Evolutionary conservation across 2,888 invertebrate genomes (phyloP).

Genomic region (Ferdinandea cuprea): DNA sequence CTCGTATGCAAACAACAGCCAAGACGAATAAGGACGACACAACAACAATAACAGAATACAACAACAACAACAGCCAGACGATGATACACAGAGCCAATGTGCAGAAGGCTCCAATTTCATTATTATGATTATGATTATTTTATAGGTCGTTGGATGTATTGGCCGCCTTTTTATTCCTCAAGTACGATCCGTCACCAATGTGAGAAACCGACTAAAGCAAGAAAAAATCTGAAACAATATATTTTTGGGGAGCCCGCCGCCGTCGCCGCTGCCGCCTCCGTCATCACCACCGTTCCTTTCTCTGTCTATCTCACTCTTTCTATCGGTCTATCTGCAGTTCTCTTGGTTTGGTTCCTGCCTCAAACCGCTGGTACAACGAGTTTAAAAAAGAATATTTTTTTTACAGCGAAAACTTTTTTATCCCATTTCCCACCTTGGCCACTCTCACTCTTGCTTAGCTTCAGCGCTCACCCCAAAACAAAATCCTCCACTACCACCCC

Average conservation of each 20-base stretch:
- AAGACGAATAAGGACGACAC: constrained; percentile 38
- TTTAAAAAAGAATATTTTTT: constrained; percentile 50
- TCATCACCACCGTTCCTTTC: constrained; percentile 36
- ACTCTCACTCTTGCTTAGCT: constrained; percentile 71
- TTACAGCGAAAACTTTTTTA: constrained; percentile 71
- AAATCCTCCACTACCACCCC: constrained; percentile 17
- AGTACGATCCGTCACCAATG: constrained; percentile 83
- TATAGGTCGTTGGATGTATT: constrained; percentile 68
- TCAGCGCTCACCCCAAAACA: constrained; percentile 41
- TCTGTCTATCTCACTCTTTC: constrained; percentile 57
- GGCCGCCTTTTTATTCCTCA: constrained; percentile 67
- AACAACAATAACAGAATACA: constrained; percentile 41
- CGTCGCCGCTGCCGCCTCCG: constrained; percentile 44
- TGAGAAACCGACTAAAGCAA: constrained; percentile 84
- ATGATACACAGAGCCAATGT: constrained; percentile 59
- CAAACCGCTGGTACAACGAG: constrained; percentile 43
- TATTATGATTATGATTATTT: constrained; percentile 70
- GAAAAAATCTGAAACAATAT: constrained; percentile 84
- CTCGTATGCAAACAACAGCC: constrained; percentile 46
- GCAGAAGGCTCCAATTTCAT: constrained; percentile 59
- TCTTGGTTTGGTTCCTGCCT: constrained; percentile 51
- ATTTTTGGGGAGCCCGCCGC: constrained; percentile 80
- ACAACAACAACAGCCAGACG: constrained; percentile 46
- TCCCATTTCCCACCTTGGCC: constrained; percentile 65
- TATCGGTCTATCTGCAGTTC: constrained; percentile 64